Base-by-base conservation (phyloP, 2,113 vertebrate species). In the Neoarius graeffei region DNA sequence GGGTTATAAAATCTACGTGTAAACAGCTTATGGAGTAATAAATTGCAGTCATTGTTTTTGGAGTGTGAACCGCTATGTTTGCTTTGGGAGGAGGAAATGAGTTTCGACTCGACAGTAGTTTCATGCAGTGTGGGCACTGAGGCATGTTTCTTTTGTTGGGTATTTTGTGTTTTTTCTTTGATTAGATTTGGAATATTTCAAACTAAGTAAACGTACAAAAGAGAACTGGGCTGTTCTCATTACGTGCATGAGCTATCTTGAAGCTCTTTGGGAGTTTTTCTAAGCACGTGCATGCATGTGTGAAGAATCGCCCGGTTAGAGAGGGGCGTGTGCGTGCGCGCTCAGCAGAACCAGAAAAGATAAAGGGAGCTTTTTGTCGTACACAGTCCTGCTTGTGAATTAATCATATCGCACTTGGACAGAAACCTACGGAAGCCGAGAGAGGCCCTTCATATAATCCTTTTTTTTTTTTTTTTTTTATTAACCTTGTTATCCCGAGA, bases 1-100 rank as follows among this genome's bases (percentile, higher is more conserved):
- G 66, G 76, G 82, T 62, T 81, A 59, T 59, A 89, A 85, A 85
- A 84, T 85, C 27, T 73, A 4, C 84, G 73, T 84, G 87, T 86
- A 84, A 83, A 88, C 86, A 77, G 48, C 74, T 85, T 74, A 77
- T 83, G 74, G 83, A 27, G 81, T 83, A 67, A 84, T 86, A 80
- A 88, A 83, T 88, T 82, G 85, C 87, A 60, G 52, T 62, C 73
- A 60, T 82, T 86, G 87, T 84, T 86, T 86, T 80, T 79, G 42
- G 81, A 84, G 80, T 69, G 71, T 77, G 73, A 88, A 50, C 69
- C 48, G 30, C 56, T 64, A 59, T 59, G 60, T 84, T 79, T 86
- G 71, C 54, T 80, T 71, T 48, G 54, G 52, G 81, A 80, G 84
- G 56, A 88, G 77, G 79, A 73, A 73, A 83, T 77, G 52, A 83